Percentiles rank a stretch among this genome's conserved stretches.
Conservation (phyloP, 2,797 vertebrate species). For the Fratercula arctica region DNA sequence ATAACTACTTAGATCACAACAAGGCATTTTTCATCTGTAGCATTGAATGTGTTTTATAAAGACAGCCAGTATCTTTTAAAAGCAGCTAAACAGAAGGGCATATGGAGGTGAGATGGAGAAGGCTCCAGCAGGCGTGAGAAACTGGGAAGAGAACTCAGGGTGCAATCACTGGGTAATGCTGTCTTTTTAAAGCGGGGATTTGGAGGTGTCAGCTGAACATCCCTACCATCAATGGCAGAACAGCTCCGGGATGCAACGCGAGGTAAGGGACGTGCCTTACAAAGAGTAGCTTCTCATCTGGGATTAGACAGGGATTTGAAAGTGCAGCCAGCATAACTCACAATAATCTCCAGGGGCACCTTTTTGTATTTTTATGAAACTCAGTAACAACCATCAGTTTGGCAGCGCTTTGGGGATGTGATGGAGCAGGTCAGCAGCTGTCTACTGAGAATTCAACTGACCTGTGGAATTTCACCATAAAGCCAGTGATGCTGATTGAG, state of each 20-base stretch:
- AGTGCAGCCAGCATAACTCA: neutral
- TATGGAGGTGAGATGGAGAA: neutral
- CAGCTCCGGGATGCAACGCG: rapidly evolving
- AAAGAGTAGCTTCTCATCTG: neutral
- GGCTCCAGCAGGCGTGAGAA: neutral
- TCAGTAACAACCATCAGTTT: neutral
- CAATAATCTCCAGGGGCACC: neutral
- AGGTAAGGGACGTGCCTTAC: neutral
- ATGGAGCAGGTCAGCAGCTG: neutral
- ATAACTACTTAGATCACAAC: neutral
- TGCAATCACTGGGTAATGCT: neutral
- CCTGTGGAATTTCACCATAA: neutral
- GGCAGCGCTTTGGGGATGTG: neutral
- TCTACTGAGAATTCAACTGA: neutral
- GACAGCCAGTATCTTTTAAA: neutral
- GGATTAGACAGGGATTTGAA: neutral
- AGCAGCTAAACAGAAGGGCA: neutral
- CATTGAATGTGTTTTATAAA: neutral
- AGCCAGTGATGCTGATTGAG: neutral
- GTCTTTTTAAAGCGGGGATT: neutral
- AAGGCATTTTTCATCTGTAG: neutral
- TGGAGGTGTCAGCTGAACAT: neutral
- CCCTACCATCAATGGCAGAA: neutral
- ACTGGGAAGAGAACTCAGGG: neutral
- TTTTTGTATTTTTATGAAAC: neutral